phyloP scores from a whole-genome alignment of 30 jellyfish, hydroid and myxozoan genomes.

The Aurelia sp. region DNA sequence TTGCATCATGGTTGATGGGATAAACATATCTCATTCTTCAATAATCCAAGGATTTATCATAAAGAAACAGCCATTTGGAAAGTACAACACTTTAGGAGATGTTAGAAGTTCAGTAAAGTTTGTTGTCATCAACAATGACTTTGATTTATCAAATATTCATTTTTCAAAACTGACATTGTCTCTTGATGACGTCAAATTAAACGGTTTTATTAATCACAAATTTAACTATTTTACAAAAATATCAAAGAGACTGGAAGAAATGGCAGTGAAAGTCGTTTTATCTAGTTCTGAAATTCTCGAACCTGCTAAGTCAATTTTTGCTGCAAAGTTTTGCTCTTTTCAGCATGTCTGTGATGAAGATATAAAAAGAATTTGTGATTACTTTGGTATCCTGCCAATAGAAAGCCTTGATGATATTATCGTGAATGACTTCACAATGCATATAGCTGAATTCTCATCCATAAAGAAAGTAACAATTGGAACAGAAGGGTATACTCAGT shows the following conservation, averaged over 20 bases:
- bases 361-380: conserved; percentile 14
- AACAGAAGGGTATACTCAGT: conserved; percentile 8
- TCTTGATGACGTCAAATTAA: neutral
- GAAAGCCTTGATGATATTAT: conserved; percentile 27
- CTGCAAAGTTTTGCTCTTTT: neutral
- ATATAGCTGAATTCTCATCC: conserved; percentile 21
- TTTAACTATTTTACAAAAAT: neutral
- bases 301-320: conserved; percentile 6
- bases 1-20: conserved; percentile 35
- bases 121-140: conserved; percentile 1
- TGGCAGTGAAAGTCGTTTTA: conserved; percentile 4
- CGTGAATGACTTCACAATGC: neutral
- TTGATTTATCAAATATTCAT: conserved; percentile 7
- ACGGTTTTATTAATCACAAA: neutral
- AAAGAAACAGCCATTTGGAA: conserved; percentile 7
- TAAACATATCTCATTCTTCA: conserved; percentile 18
- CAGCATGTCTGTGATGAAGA: conserved; percentile 53
- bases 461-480: conserved; percentile 36
- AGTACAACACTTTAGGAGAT: neutral
- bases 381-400: conserved; percentile 28
- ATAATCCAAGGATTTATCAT: conserved; percentile 35
- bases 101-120: conserved; percentile 16
- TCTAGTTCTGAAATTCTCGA: conserved; percentile 30
- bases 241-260: neutral
- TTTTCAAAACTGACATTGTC: neutral